Evolutionary conservation across 2,888 invertebrate genomes (phyloP).

Genomic region (Scrobipalpa atriplicella): DNA sequence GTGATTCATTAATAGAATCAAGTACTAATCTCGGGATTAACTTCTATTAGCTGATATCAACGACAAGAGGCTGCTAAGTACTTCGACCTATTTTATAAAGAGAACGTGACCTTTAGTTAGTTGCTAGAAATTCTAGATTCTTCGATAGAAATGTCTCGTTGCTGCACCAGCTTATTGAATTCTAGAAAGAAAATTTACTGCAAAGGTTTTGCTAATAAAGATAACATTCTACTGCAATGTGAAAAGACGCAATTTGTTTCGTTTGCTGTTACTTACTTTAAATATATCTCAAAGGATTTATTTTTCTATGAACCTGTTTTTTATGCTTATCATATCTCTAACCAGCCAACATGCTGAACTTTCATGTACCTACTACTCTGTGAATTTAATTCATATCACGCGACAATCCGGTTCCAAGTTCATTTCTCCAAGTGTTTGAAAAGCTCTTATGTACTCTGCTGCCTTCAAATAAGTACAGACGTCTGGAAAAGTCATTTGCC

Average conservation of each 20-base stretch:
- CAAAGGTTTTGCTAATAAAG: not conserved
- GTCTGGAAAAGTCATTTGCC: not conserved
- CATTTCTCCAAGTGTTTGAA: not conserved
- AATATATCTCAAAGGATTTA: too few relatives aligned
- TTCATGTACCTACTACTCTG: too few relatives aligned
- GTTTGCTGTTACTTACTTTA: too few relatives aligned
- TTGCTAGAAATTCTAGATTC: constrained; percentile 46
- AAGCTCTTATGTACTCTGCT: not conserved
- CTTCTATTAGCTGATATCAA: constrained; percentile 19
- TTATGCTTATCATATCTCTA: too few relatives aligned
- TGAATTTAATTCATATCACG: too few relatives aligned
- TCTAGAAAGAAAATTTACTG: not conserved
- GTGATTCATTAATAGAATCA: constrained; percentile 17
- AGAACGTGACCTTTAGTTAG: constrained; percentile 59
- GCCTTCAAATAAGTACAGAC: not conserved
- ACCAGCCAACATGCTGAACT: too few relatives aligned
- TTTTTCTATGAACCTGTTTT: too few relatives aligned
- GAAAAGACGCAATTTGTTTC: too few relatives aligned
- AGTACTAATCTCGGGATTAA: constrained; percentile 13
- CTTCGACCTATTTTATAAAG: constrained; percentile 47
- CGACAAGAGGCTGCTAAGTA: constrained; percentile 33
- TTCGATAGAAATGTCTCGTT: not conserved
- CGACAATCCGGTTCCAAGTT: not conserved
- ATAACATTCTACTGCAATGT: too few relatives aligned
- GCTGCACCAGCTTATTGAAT: not conserved